Base-by-base conservation (phyloP, 2,113 vertebrate genomes). In the Entomyzon cyanotis region DNA sequence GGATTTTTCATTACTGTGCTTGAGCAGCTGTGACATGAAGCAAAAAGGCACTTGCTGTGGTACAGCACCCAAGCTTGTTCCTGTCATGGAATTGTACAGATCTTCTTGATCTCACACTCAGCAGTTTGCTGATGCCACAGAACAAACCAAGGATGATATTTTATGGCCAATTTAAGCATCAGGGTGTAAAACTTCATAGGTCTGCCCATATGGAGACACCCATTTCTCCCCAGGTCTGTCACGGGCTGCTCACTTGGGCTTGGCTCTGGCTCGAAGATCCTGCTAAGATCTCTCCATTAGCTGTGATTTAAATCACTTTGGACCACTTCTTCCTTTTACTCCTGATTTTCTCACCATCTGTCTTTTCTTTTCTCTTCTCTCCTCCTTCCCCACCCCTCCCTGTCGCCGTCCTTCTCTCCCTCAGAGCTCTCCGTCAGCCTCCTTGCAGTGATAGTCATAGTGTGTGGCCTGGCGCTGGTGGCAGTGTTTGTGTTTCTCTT, bases 391-490 rank as follows among this genome's bases (percentile, higher is more conserved):
- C 46, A 4, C 14, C 84, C 64, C 63, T 82, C 77, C 94, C 91
- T 89, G 89, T 95, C 30, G 5, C 92, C 86, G 88, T 96, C 85
- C 81, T 94, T 97, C 78, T 94, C 84, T 96, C 89, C 94, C 93
- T 95, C 98, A 99, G 99, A 99, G 97, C 96, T 98, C 97, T 98
- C 99, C 70, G 96, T 98, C 98, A 98, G 99, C 98, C 98, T 99
- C 97, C 98, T 99, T 71, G 98, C 99, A 7, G 97, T 98, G 59
- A 98, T 99, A 96, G 99, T 99, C 73, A 97, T 98, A 95, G 97
- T 99, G 92, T 99, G 99, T 81, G 98, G 98, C 67, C 98, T 99
- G 97, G 98, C 98, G 90, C 97, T 99, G 98, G 98, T 99, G 98
- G 99, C 98, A 96, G 98, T 98, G 89, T 99, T 98, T 92, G 97